phyloP scores from a whole-genome alignment of 2,113 vertebrate genomes.

The Pedionomus torquatus region DNA sequence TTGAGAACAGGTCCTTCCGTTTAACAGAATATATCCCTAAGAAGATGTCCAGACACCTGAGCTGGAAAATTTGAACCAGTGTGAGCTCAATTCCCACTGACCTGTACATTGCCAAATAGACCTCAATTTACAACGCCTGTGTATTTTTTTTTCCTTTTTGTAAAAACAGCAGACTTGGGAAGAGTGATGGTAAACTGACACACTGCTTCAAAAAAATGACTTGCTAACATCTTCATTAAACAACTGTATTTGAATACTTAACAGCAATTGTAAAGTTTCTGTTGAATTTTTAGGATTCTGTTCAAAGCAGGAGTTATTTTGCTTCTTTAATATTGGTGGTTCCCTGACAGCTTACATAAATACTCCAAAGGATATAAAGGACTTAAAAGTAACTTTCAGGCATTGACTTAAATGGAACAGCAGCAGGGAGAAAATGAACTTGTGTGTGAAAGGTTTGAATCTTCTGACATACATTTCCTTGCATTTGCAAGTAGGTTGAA shows the following conservation, averaged over 20 bases:
- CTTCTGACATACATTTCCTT: conserved; percentile 17
- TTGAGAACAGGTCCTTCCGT: neutral
- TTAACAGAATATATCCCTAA: neutral
- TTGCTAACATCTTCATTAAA: conserved; percentile 29
- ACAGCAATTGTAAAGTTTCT: neutral
- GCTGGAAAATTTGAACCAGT: neutral
- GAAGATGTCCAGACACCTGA: neutral
- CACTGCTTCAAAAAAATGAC: neutral
- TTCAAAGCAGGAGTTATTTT: conserved; percentile 27
- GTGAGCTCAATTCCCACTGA: neutral
- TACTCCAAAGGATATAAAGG: conserved; percentile 37
- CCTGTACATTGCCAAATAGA: neutral
- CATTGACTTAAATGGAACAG: conserved; percentile 34
- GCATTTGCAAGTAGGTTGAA: neutral
- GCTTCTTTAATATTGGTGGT: conserved; percentile 5
- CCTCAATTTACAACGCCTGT: neutral
- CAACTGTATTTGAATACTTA: neutral
- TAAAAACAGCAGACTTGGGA: neutral
- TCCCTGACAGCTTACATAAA: conserved; percentile 49
- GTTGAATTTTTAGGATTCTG: neutral
- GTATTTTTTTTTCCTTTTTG: neutral
- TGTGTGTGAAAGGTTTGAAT: conserved; percentile 8
- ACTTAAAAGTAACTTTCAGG: conserved; percentile 42
- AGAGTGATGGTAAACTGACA: neutral
- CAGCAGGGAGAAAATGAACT: neutral